These are phyloP conservation scores for Yasuhikotakia modesta DNA, from an alignment of 2,797 vertebrate species.

Conservation along the genomic window DNA sequence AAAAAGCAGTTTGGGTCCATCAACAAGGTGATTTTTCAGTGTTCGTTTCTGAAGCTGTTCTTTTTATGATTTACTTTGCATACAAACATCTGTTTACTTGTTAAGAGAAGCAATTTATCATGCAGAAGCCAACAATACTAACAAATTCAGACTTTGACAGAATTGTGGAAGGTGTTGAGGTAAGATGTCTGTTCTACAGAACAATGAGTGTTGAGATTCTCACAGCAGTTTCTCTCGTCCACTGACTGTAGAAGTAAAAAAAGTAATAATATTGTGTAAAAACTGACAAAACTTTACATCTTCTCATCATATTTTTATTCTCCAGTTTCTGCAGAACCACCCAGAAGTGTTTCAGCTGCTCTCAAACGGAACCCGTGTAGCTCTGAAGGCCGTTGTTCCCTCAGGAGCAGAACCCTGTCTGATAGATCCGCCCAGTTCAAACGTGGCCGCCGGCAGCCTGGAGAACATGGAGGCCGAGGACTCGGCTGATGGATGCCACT, in stretches of 20 bases:
- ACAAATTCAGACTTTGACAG: no score
- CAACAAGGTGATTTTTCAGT: conserved; percentile 79
- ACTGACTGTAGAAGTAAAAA: no score
- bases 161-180: no score
- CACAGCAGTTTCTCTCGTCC: no score
- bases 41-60: not conserved
- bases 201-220: no score
- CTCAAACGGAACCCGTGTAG: conserved; percentile 78
- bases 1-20: conserved; percentile 86
- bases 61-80: not conserved
- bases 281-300: not conserved
- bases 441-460: not conserved
- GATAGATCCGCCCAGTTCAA: not conserved
- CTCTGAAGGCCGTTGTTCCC: conserved; percentile 73
- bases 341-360: conserved; percentile 84
- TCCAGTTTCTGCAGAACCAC: conserved; percentile 88
- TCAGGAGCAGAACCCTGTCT: not conserved
- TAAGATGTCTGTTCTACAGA: no score
- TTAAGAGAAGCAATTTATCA: no score
- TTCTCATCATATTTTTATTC: not conserved
- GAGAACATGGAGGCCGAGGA: not conserved
- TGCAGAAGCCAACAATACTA: no score
- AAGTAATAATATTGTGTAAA: not conserved
- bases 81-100: no score
- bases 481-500: conserved; percentile 74